A percentile compares a stretch with the other conserved stretches of the same genome.
Conservation (phyloP, 2,113 vertebrate species). For the Tinamus guttatus region DNA sequence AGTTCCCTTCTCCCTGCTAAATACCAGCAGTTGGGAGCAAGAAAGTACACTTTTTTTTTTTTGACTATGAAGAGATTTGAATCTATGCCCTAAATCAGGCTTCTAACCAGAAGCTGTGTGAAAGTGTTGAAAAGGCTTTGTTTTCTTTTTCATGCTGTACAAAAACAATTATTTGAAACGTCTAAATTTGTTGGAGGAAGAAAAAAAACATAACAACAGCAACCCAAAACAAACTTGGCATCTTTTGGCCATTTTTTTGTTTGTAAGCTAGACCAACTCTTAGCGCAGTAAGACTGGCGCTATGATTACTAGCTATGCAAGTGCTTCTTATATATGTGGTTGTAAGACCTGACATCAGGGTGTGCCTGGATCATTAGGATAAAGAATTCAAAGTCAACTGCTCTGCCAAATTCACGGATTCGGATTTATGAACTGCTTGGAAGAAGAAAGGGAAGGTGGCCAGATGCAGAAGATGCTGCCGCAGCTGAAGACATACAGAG, state of each 20-base stretch:
- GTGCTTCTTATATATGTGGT: neutral
- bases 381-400: neutral
- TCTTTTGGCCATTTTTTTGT: neutral
- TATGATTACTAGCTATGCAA: neutral
- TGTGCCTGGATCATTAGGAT: neutral
- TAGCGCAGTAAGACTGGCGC: neutral
- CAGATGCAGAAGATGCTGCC: neutral
- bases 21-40: neutral
- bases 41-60: neutral
- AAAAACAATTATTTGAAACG: neutral
- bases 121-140: conserved; percentile 8
- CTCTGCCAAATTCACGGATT: neutral
- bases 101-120: neutral
- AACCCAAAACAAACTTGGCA: neutral
- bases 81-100: neutral
- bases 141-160: neutral
- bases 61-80: neutral
- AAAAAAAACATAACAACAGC: neutral
- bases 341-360: neutral
- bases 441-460: neutral
- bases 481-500: neutral
- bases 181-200: neutral
- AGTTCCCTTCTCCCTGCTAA: neutral
- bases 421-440: neutral
- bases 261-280: neutral